These are phyloP conservation scores for Actinostola sp. DNA, from an alignment of 92 coral and sea anemone species.

Conservation along the genomic window DNA sequence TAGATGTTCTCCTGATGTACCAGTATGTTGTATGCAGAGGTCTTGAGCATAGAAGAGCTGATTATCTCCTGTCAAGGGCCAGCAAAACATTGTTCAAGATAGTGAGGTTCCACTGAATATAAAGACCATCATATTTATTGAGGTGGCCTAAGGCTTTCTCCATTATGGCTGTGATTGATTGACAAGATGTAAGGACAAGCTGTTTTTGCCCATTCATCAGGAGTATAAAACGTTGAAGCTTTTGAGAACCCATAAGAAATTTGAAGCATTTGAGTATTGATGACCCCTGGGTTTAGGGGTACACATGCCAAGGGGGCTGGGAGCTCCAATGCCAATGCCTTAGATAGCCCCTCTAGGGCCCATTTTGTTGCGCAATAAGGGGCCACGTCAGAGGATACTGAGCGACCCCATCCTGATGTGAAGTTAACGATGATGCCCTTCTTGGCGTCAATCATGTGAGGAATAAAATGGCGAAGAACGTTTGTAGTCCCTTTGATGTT, in stretches of 20 bases:
- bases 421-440: constrained; percentile 75
- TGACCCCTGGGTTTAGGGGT: constrained; percentile 77
- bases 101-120: no score
- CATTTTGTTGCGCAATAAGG: constrained; percentile 84
- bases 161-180: constrained; percentile 66
- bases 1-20: no score
- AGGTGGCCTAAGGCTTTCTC: constrained; percentile 49
- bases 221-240: constrained; percentile 35
- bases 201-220: constrained; percentile 72
- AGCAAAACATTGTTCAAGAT: no score
- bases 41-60: no score
- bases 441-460: constrained; percentile 70
- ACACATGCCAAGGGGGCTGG: constrained; percentile 80
- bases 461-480: constrained; percentile 74
- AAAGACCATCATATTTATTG: not conserved
- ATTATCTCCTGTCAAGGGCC: no score
- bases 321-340: constrained; percentile 81
- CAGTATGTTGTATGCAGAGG: no score
- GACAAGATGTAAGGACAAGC: constrained; percentile 81
- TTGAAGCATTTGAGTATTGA: constrained; percentile 69
- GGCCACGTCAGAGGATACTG: constrained; percentile 67
- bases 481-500: constrained; percentile 83
- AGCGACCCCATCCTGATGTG: constrained; percentile 79
- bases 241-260: constrained; percentile 55
- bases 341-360: constrained; percentile 82